Conservation (phyloP, 2,888 invertebrate species). For the Nephrotoma guestfalica region DNA sequence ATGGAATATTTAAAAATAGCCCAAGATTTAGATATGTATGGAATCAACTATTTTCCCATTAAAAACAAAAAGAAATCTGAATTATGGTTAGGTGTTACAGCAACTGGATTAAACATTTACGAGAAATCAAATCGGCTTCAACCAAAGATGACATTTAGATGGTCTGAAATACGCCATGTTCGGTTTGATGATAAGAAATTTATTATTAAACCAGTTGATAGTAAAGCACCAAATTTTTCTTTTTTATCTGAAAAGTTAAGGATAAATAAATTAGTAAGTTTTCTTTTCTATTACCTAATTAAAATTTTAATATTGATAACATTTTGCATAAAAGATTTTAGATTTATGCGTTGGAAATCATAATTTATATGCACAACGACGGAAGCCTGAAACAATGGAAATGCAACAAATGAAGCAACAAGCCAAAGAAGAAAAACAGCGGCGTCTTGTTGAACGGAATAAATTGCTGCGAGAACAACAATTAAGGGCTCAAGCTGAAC, state of each 20-base stretch:
- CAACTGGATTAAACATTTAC: slow-evolving; percentile 86
- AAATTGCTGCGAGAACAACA: slow-evolving; percentile 86
- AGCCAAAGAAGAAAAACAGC: slow-evolving; percentile 88
- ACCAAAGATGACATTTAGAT: slow-evolving; percentile 94
- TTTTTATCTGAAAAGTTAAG: slow-evolving; percentile 89
- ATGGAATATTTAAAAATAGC: slow-evolving; percentile 98
- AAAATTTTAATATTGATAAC: not conserved
- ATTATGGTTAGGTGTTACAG: slow-evolving; percentile 86
- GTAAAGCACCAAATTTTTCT: slow-evolving; percentile 85
- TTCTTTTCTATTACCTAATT: not conserved
- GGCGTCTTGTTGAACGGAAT: slow-evolving; percentile 62
- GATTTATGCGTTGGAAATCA: slow-evolving; percentile 98
- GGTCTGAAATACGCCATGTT: slow-evolving; percentile 97
- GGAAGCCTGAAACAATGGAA: slow-evolving; percentile 97
- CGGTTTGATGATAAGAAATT: slow-evolving; percentile 97
- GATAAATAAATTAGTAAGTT: slow-evolving; percentile 84
- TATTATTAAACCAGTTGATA: slow-evolving; percentile 91
- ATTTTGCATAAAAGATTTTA: slow-evolving; percentile 50
- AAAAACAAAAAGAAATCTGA: slow-evolving; percentile 96
- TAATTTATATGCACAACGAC: slow-evolving; percentile 88
- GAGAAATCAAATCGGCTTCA: slow-evolving; percentile 88
- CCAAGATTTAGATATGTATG: slow-evolving; percentile 96
- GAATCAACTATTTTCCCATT: slow-evolving; percentile 91
- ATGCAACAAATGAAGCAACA: slow-evolving; percentile 99
- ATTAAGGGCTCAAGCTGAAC: slow-evolving; percentile 78